Evolutionary conservation across 2,888 invertebrate genomes (phyloP).

Genomic region (Thymelicus lineola): DNA sequence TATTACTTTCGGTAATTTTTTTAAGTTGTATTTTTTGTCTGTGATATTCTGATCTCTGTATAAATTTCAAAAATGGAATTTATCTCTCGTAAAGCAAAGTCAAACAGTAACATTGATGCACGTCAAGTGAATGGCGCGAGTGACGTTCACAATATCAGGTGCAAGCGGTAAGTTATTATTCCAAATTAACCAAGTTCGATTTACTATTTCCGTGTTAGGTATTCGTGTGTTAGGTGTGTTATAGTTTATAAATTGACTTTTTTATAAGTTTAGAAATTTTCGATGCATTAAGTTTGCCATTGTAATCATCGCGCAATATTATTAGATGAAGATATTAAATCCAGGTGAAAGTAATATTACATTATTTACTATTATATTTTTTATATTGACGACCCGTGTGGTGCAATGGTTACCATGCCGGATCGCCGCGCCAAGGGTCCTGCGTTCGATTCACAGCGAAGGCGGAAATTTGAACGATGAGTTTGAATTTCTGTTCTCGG

Average conservation of each 20-base stretch:
- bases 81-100: constrained; percentile 68
- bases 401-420: too few species aligned
- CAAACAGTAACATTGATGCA: constrained; percentile 64
- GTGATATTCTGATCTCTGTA: constrained; percentile 62
- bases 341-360: neutral
- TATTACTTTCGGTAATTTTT: constrained; percentile 3
- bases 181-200: neutral
- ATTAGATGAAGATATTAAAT: neutral
- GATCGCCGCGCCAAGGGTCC: too few species aligned
- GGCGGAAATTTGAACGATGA: too few species aligned
- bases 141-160: constrained; percentile 49
- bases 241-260: neutral
- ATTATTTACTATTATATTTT: too few species aligned
- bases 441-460: too few species aligned
- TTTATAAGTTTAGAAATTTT: too few species aligned
- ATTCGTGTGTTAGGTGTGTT: neutral
- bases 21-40: constrained; percentile 46
- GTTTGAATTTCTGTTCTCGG: too few species aligned
- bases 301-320: neutral
- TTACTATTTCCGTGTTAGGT: neutral
- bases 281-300: too few species aligned
- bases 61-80: constrained; percentile 69
- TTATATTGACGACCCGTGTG: too few species aligned
- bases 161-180: constrained; percentile 62
- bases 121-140: constrained; percentile 71